Base-by-base conservation (phyloP, 2,797 vertebrate species). In the Carduelis carduelis region DNA sequence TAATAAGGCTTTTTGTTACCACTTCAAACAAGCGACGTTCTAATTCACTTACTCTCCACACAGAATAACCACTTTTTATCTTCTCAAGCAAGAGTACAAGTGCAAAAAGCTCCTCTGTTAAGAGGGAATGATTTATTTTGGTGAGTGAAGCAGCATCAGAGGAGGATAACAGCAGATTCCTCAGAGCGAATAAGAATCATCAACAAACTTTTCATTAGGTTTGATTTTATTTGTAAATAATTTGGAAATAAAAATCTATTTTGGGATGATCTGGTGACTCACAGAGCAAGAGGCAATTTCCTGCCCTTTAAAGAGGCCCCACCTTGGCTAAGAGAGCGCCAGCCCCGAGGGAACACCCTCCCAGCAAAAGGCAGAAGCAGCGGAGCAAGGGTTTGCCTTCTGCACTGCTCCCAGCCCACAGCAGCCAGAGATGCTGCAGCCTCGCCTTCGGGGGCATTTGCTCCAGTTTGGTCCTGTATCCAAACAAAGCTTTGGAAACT, bases 201-300 rank as follows among this genome's bases (percentile, higher is more conserved):
- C 57, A 41, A 50, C 63, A 74, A 87, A 69, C 61, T 75, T 86
- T 94, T 47, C 79, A 75, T 86, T 96, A 95, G 15, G 63, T 86
- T 83, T 59, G 64, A 90, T 95, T 86, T 93, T 94, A 90, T 89
- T 95, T 93, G 94, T 86, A 95, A 95, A 96, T 34, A 93, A 60
- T 94, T 83, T 72, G 11, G 84, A 95, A 83, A 72, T 50, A 65
- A 91, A 95, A 57, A 79, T 53, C 89, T 97, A 95, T 95, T 97
- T 91, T 39, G 19, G 77, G 56, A 43, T 4, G 14, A 90, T 84
- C 76, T 81, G 81, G 85, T 96, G 94, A 97, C 83, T 90, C 93
- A 94, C 1, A 18, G 91, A 90, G 81, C 94, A 94, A 35, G 63
- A 95, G 95, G 66, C 93, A 56, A 64, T 35, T 37, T 71, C 71